Conservation (phyloP, 92 coral and sea anemone genomes). For the Epizoanthus ramosus region DNA sequence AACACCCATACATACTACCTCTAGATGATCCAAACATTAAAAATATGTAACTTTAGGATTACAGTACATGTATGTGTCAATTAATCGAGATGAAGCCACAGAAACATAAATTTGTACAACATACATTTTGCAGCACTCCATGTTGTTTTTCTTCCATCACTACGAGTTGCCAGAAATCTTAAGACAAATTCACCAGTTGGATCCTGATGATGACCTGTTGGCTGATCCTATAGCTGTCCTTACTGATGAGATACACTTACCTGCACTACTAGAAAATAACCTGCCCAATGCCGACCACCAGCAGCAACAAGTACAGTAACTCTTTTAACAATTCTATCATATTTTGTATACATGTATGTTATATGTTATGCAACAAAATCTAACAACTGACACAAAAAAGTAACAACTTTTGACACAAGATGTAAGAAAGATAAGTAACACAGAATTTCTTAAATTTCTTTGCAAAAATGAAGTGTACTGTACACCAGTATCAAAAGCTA, state of each 20-base stretch:
- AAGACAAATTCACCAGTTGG: conserved; percentile 72
- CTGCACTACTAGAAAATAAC: conserved; percentile 51
- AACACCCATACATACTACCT: too few relatives aligned
- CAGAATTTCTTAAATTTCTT: too few relatives aligned
- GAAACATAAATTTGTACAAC: not conserved
- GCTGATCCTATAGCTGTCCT: conserved; percentile 91
- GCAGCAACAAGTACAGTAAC: conserved; percentile 17
- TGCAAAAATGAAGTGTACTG: too few relatives aligned
- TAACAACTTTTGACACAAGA: too few relatives aligned
- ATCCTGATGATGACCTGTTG: conserved; percentile 87
- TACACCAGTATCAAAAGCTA: too few relatives aligned
- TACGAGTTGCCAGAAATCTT: conserved; percentile 96
- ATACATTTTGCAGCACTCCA: conserved; percentile 81
- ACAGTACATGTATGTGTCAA: too few relatives aligned
- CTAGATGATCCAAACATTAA: not conserved
- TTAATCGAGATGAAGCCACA: not conserved
- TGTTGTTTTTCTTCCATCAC: conserved; percentile 95
- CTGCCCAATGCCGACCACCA: not conserved
- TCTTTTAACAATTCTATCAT: not conserved
- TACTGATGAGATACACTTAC: conserved; percentile 76
- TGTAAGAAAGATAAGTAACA: too few relatives aligned
- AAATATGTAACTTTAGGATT: too few relatives aligned
- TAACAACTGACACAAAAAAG: too few relatives aligned
- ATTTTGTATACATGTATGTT: too few relatives aligned
- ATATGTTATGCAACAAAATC: not conserved